A percentile compares a stretch with the other conserved stretches of the same genome.
These are phyloP conservation scores for Calcarius ornatus DNA, from an alignment of 2,113 vertebrate species.

Conservation along the genomic window DNA sequence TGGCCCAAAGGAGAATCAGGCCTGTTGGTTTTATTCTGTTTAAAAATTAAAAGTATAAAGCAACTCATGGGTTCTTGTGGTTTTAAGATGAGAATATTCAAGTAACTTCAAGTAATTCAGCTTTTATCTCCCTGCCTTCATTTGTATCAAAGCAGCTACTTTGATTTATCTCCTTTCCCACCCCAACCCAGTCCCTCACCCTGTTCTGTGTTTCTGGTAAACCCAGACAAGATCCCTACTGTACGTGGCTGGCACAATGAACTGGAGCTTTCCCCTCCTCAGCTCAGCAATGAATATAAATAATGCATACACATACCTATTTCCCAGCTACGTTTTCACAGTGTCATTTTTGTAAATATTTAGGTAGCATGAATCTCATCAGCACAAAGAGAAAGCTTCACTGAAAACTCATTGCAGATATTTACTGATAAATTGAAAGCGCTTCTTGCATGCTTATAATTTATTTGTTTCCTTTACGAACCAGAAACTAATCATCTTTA, in stretches of 20 bases:
- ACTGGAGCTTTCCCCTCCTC: constrained; percentile 67
- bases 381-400: constrained; percentile 78
- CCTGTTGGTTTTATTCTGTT: constrained; percentile 42
- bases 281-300: constrained; percentile 73
- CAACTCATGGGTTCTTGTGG: constrained; percentile 52
- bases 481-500: constrained; percentile 66
- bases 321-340: constrained; percentile 84
- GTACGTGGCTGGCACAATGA: constrained; percentile 64
- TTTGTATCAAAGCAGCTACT: constrained; percentile 69
- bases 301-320: constrained; percentile 74
- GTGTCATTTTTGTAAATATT: constrained; percentile 88
- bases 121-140: constrained; percentile 76
- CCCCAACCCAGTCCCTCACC: constrained; percentile 59
- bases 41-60: constrained; percentile 67
- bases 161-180: constrained; percentile 65
- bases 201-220: constrained; percentile 64
- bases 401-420: constrained; percentile 72
- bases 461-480: constrained; percentile 67
- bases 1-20: constrained; percentile 4
- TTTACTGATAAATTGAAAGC: constrained; percentile 71
- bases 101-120: constrained; percentile 80
- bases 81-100: constrained; percentile 76
- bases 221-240: constrained; percentile 62
- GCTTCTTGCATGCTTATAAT: constrained; percentile 76
- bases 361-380: constrained; percentile 79